Conservation (phyloP, 2,888 invertebrate species). For the Seira ritae region DNA sequence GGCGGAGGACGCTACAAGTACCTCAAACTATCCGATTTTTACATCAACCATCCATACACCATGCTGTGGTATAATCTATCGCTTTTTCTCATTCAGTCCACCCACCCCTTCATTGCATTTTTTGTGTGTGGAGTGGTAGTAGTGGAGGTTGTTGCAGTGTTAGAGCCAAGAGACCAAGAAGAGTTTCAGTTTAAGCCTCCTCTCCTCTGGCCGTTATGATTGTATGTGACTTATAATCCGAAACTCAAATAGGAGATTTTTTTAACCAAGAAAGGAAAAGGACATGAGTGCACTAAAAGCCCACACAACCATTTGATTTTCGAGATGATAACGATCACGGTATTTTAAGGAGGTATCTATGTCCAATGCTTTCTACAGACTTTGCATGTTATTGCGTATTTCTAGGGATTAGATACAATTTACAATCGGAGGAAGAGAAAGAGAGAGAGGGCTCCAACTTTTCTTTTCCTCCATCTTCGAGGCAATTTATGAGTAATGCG, state of each 20-base stretch:
- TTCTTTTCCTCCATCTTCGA: constrained; percentile 12
- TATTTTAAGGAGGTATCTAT: constrained; percentile 2
- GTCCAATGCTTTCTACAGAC: constrained; percentile 17
- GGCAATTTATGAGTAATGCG: constrained; percentile 38
- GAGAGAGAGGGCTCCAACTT: constrained; percentile 21
- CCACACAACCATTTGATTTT: not conserved
- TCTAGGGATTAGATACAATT: not conserved
- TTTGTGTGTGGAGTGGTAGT: constrained; percentile 11
- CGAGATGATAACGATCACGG: not conserved
- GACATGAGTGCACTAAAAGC: constrained; percentile 12
- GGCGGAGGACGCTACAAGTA: constrained; percentile 52
- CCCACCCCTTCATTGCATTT: constrained; percentile 23
- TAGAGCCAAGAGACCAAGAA: not conserved
- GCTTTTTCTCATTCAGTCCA: constrained; percentile 25
- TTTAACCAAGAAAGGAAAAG: not conserved
- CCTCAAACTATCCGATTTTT: constrained; percentile 43
- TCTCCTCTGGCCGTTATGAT: constrained; percentile 6
- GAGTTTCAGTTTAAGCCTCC: constrained; percentile 1
- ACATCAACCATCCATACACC: constrained; percentile 34
- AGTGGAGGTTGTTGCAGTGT: constrained; percentile 6
- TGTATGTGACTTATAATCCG: constrained; percentile 39
- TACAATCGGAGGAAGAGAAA: not conserved
- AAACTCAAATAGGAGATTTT: constrained; percentile 22
- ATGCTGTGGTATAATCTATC: constrained; percentile 13
- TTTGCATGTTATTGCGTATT: not conserved